These are phyloP conservation scores for Calyptommatus sinebrachiatus DNA, from an alignment of 2,113 vertebrate genomes.

Conservation along the genomic window DNA sequence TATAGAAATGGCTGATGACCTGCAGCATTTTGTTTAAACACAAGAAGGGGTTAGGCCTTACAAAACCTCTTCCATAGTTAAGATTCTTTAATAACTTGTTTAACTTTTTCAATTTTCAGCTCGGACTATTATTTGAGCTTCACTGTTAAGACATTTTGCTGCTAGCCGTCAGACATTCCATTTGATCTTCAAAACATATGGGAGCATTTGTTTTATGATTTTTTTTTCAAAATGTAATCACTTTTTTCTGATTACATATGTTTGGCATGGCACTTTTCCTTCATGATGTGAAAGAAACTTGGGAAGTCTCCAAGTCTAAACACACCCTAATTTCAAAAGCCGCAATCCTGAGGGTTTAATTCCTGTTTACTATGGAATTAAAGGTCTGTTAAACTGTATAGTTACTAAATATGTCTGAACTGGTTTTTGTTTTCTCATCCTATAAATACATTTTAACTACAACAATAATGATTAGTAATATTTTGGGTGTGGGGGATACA, in stretches of 20 bases:
- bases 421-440: slow-evolving; percentile 49
- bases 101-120: not conserved
- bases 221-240: slow-evolving; percentile 66
- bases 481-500: slow-evolving; percentile 40
- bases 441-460: slow-evolving; percentile 33
- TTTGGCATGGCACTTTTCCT: slow-evolving; percentile 65
- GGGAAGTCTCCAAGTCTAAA: slow-evolving; percentile 75
- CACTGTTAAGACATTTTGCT: slow-evolving; percentile 52
- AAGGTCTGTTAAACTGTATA: slow-evolving; percentile 66
- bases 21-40: not conserved
- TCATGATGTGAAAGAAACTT: slow-evolving; percentile 72
- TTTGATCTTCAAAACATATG: slow-evolving; percentile 72
- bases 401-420: slow-evolving; percentile 58
- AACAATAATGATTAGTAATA: not conserved
- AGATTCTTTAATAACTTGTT: slow-evolving; percentile 8
- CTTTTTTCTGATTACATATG: slow-evolving; percentile 65
- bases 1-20: not conserved
- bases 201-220: slow-evolving; percentile 67
- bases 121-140: slow-evolving; percentile 38
- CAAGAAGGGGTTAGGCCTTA: not conserved
- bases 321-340: slow-evolving; percentile 84
- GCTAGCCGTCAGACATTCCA: slow-evolving; percentile 52
- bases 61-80: not conserved
- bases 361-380: slow-evolving; percentile 78
- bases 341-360: slow-evolving; percentile 74